Base-by-base conservation (phyloP, 2,797 vertebrate species). In the Parotocinclus haroldoi region DNA sequence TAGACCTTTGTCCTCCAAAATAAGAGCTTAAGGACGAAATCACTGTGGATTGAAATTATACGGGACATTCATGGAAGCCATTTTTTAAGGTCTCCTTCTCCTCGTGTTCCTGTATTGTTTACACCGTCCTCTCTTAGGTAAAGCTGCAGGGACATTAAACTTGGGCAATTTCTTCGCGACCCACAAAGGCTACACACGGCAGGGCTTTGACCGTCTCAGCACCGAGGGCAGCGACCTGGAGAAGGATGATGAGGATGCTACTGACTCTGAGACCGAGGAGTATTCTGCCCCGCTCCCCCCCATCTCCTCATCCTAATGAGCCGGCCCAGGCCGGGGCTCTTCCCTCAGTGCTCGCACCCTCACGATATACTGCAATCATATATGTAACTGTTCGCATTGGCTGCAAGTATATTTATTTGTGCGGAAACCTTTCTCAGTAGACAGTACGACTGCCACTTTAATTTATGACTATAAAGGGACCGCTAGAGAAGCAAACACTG, bases 191-290 rank as follows among this genome's bases (percentile, higher is more conserved):
- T 99, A 98, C 85, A 98, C 90, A 66, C 89, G 92, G 0, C 94
- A 97, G 82, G 96, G 95, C 38, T 99, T 99, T 27, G 96, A 98
- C 86, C 92, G 95, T 59, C 90, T 99, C 57, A 98, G 95, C 76
- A 98, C 96, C 0, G 96, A 98, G 79, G 96, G 93, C 63, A 99
- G 96, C 1, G 96, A 99, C 82, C 93, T 94, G 76, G 96, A 99
- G 81, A 93, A 95, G 71, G 94, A 96, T 0, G 92, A 92, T 0
- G 95, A 95, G 18, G 94, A 96, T 0, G 94, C 89, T 55, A 94
- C 93, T 0, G 96, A 98, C 74, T 98, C 95, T 0, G 96, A 99
- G 80, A 96, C 95, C 27, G 96, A 98, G 68, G 95, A 96, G 70
- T 93, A 95, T 13, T 91, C 90, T 0, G 91, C 94, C 45, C 88